Conservation (phyloP, 2,888 invertebrate species). For the Romanomermis culicivorax region DNA sequence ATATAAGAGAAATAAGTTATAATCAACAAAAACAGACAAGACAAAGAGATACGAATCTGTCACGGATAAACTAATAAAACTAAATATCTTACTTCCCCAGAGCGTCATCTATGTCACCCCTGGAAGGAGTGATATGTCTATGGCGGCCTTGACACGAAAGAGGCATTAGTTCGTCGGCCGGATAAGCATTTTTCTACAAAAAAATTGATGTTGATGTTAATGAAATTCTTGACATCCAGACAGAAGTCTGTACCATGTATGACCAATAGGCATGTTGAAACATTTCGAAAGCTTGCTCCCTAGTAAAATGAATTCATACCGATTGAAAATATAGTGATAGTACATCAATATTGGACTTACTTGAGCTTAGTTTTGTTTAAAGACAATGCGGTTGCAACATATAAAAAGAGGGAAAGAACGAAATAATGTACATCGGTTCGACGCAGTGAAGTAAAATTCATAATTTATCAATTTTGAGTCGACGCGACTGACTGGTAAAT, state of each 20-base stretch:
- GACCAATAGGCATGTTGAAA: constrained; percentile 86
- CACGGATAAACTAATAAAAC: not conserved
- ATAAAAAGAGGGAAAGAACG: not conserved
- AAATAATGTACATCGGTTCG: not conserved
- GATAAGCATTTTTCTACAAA: constrained; percentile 53
- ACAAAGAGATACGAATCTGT: constrained; percentile 5
- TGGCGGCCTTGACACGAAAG: constrained; percentile 76
- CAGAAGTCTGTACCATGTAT: constrained; percentile 49
- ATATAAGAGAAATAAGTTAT: not conserved
- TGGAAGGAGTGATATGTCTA: constrained; percentile 62
- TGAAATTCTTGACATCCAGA: not conserved
- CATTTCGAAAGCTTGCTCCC: constrained; percentile 77
- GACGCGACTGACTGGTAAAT: too few relatives aligned
- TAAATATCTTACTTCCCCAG: constrained; percentile 59
- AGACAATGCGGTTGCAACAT: not conserved
- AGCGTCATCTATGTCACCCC: constrained; percentile 88
- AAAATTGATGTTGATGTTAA: not conserved
- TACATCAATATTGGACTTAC: not conserved
- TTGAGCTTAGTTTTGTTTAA: not conserved
- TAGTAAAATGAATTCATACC: constrained; percentile 27
- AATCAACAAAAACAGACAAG: not conserved
- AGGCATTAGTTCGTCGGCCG: constrained; percentile 95
- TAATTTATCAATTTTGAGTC: not conserved
- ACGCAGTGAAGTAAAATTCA: not conserved
- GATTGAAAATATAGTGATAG: not conserved